Evolutionary conservation across 2,797 vertebrate genomes (phyloP).

Genomic region (Bradypodion pumilum): DNA sequence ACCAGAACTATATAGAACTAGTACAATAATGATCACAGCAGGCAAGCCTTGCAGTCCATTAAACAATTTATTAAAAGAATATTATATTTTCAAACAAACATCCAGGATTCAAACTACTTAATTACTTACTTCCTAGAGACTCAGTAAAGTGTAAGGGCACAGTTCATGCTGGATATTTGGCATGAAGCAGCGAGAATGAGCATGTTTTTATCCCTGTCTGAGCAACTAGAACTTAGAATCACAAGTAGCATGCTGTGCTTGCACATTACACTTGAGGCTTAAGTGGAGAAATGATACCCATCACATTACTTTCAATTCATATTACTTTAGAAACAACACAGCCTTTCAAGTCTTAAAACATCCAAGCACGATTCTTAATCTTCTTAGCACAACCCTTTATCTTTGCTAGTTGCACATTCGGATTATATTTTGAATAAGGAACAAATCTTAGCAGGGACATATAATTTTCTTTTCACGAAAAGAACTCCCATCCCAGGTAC

Average conservation of each 20-base stretch:
- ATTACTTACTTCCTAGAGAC: not conserved
- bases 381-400: constrained; percentile 42
- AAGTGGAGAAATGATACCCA: not conserved
- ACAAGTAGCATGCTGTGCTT: not conserved
- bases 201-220: not conserved
- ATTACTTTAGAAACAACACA: not conserved
- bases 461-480: constrained; percentile 68
- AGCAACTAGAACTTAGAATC: not conserved
- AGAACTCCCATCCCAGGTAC: constrained; percentile 62
- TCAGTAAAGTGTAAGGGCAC: not conserved
- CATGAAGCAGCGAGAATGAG: not conserved
- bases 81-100: not conserved
- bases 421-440: constrained; percentile 56
- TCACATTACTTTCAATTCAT: not conserved
- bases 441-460: constrained; percentile 62
- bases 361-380: constrained; percentile 26
- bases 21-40: not conserved
- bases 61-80: not conserved
- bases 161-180: not conserved
- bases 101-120: constrained; percentile 26
- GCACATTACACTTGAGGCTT: not conserved
- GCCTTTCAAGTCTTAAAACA: not conserved
- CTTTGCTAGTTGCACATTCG: constrained; percentile 31
- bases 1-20: too few relatives aligned
- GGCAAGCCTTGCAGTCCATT: not conserved